Percentiles rank a stretch among this genome's conserved stretches.
These are phyloP conservation scores for Craseonycteris thonglongyai DNA, from an alignment of 2,113 vertebrate genomes.

Conservation along the genomic window DNA sequence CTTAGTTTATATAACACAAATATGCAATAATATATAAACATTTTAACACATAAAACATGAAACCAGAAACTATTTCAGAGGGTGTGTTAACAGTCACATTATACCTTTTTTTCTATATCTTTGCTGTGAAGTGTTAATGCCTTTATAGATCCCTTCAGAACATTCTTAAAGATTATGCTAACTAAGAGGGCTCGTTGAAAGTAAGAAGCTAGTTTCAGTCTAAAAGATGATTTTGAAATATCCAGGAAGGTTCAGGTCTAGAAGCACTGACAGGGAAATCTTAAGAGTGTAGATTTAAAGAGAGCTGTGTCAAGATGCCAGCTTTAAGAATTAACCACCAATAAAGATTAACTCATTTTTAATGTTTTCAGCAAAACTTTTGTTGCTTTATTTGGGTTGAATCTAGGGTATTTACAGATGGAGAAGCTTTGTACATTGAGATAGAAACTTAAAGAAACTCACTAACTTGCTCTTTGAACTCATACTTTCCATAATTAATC, in stretches of 20 bases:
- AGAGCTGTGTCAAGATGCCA: neutral
- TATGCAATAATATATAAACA: neutral
- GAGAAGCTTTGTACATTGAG: neutral
- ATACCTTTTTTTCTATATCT: neutral
- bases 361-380: neutral
- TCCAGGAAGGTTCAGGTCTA: neutral
- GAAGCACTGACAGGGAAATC: neutral
- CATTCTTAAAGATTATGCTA: neutral
- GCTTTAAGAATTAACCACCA: neutral
- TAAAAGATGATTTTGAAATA: neutral
- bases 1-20: neutral
- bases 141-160: neutral
- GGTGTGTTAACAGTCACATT: neutral
- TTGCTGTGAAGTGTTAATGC: neutral
- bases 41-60: neutral
- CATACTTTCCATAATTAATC: conserved; percentile 37
- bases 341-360: neutral
- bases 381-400: neutral
- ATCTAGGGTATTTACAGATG: neutral
- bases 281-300: conserved; percentile 29
- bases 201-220: neutral
- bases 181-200: conserved; percentile 17
- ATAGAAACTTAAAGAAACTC: conserved; percentile 8
- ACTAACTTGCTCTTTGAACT: conserved; percentile 21
- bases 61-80: neutral